Base-by-base conservation (phyloP, 2,888 invertebrate genomes). In the Latheticus oryzae region DNA sequence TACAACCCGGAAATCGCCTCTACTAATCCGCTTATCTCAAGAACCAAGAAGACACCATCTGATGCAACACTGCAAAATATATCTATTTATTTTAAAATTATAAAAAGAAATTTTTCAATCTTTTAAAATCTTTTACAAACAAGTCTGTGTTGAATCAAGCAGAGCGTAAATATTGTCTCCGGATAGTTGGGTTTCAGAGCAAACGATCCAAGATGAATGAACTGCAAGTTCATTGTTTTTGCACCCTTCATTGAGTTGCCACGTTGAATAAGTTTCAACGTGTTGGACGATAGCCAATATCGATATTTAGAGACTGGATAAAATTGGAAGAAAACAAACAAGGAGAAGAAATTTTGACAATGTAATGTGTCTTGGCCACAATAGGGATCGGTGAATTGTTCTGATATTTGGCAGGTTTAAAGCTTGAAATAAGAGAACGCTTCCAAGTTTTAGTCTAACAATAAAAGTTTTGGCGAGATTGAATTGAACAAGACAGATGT, bases 1-100 rank as follows among this genome's bases (percentile, higher is more conserved):
- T 63, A 65, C 63, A 63, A 47, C 51, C 60, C 51, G 63, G 60
- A 63, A 65, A 65, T 63, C 63, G 63, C 40, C 63, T 63, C 53
- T 58, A 60, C 60, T 58, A 61, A 63, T 65, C 62, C 59, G 59
- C 45, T 54, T 54, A 45, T 11, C 11, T n/a, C 3, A 28, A 28
- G 8, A 28, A 2, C 9, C 1, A 28, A 2, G 5, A n/a, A 2
- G 12, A 28, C 11, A 11, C 8, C 2, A 5, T 28, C 9, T 5
- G 2, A 5, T 28, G 5, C 8, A 5, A 24, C 5, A 28, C 5
- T 9, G 26, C 23, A 26, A 26, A 15, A 26, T 13, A 42, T 23
- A 5, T 16, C 12, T 3, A 26, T 12, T 26, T 16, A 8, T 26
- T 26, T 42, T 42, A 26, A 8, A 28, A 28, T 11, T 28, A 5